Percentiles rank a stretch among this genome's conserved stretches.
These are phyloP conservation scores for Calyptomena viridis DNA, from an alignment of 2,113 vertebrate genomes.

Conservation along the genomic window DNA sequence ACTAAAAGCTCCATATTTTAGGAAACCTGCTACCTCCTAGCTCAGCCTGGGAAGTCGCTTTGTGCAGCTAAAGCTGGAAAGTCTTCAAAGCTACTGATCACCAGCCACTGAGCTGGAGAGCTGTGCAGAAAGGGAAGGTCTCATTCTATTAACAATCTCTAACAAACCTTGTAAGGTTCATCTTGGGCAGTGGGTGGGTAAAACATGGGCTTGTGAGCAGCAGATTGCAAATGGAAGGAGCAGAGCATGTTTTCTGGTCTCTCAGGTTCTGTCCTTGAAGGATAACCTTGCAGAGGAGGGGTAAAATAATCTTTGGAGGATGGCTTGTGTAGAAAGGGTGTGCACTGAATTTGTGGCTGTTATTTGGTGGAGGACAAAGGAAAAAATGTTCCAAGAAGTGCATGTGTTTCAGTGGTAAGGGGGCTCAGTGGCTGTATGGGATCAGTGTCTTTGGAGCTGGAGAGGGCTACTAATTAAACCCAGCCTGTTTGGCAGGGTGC, in stretches of 20 bases:
- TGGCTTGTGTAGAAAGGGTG: not conserved
- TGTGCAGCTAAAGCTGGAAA: not conserved
- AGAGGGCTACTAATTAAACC: not conserved
- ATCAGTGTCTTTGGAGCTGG: not conserved
- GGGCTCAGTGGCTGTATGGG: accelerated
- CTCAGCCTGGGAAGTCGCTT: not conserved
- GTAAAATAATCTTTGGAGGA: not conserved
- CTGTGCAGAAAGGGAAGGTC: not conserved
- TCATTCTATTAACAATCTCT: not conserved
- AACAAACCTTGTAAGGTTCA: not conserved
- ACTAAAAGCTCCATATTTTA: not conserved
- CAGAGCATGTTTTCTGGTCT: not conserved
- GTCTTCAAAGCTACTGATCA: not conserved
- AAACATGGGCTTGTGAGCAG: not conserved
- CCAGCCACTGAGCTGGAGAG: not conserved
- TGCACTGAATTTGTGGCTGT: not conserved
- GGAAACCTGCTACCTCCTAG: not conserved
- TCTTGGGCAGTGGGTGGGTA: not conserved
- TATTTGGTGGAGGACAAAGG: not conserved
- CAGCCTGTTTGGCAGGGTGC: not conserved
- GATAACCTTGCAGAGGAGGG: not conserved
- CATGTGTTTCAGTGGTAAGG: not conserved
- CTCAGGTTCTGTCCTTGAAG: not conserved
- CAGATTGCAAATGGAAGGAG: not conserved
- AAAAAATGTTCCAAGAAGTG: not conserved